Conservation (phyloP, 35 echinoderm and acorn worm genomes). For the Apostichopus japonicus region DNA sequence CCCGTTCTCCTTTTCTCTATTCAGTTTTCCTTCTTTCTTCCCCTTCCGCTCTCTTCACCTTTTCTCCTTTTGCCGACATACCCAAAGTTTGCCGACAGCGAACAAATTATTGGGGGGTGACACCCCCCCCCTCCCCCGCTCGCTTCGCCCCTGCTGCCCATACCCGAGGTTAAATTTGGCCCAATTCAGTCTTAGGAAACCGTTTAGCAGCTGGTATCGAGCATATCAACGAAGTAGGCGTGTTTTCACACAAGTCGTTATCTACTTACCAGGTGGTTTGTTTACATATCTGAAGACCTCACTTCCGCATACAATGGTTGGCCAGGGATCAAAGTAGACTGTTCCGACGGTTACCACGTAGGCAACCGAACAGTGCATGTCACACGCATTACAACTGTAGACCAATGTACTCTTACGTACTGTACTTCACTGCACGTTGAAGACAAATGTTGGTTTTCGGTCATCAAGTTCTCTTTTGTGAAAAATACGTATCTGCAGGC, state of each 20-base stretch:
- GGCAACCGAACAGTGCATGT: background rate
- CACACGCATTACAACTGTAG: background rate
- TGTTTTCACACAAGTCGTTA: background rate
- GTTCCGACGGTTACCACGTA: background rate
- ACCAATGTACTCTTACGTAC: background rate
- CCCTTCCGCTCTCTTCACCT: too few relatives aligned
- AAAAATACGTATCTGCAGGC: background rate
- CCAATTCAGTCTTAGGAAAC: background rate
- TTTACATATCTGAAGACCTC: constrained; percentile 1
- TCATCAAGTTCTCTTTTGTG: background rate
- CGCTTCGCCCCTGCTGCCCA: too few relatives aligned
- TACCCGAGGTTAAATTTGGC: too few relatives aligned
- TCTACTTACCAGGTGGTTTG: background rate
- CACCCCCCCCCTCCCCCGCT: too few relatives aligned
- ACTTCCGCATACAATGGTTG: constrained; percentile 5
- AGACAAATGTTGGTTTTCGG: background rate
- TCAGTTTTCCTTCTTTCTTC: too few relatives aligned
- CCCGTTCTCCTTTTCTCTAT: too few relatives aligned
- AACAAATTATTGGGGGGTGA: too few relatives aligned
- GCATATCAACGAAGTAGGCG: background rate
- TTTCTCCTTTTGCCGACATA: too few relatives aligned
- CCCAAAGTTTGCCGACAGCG: too few relatives aligned
- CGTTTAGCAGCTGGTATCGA: background rate
- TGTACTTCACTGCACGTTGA: background rate
- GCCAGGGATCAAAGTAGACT: background rate